A percentile compares a stretch with the other conserved stretches of the same genome.
Conservation (phyloP, 2,888 invertebrate genomes). For the Synergus laeviventris region DNA sequence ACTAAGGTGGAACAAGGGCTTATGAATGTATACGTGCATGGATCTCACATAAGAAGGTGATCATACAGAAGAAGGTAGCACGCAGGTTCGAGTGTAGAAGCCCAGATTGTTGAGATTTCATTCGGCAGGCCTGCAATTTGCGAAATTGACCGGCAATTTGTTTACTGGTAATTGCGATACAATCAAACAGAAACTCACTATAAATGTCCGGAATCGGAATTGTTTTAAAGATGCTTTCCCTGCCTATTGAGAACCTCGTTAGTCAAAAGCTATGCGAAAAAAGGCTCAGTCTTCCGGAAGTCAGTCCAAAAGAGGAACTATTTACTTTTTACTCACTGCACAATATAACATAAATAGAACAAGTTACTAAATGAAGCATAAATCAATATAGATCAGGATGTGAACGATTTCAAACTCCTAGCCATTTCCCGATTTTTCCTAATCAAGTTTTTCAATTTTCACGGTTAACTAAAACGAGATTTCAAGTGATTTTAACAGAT, state of each 20-base stretch:
- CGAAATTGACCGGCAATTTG: slow-evolving; percentile 71
- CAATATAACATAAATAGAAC: neutral
- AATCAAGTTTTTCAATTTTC: too few relatives aligned
- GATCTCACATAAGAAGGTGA: neutral
- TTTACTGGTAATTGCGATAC: slow-evolving; percentile 70
- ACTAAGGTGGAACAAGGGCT: neutral
- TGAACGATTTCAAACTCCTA: too few relatives aligned
- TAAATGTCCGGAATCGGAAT: slow-evolving; percentile 1
- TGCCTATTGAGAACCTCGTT: neutral
- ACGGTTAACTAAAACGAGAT: too few relatives aligned
- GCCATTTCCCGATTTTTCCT: too few relatives aligned
- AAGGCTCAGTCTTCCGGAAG: neutral
- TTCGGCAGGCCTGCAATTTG: slow-evolving; percentile 69
- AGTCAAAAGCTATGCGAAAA: neutral
- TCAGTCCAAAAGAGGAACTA: neutral
- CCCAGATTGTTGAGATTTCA: slow-evolving; percentile 69
- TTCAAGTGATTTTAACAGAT: too few relatives aligned
- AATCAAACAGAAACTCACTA: slow-evolving; percentile 57
- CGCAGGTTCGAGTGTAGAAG: slow-evolving; percentile 44
- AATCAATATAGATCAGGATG: too few relatives aligned
- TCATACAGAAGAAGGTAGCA: neutral
- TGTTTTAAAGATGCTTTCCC: slow-evolving; percentile 2
- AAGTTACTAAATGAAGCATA: too few relatives aligned
- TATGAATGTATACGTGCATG: neutral
- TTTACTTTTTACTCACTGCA: neutral